Base-by-base conservation (phyloP, 2,113 vertebrate species). In the Heterocephalus glaber region DNA sequence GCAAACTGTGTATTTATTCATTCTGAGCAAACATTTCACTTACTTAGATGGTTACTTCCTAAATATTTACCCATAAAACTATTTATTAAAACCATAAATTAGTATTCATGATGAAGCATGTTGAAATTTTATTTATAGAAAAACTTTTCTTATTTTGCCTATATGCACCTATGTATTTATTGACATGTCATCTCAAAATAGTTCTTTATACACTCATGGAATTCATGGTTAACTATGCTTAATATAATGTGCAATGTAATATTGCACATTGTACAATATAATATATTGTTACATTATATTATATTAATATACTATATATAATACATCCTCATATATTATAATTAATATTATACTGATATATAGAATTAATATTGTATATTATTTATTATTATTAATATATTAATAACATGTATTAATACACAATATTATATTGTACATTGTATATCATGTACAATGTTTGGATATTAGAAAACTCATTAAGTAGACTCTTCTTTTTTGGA, bases 51-150 rank as follows among this genome's bases (percentile, higher is more conserved):
- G 3, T 52, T 58, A 38, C 19, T 84, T 89, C 72, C 24, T 82
- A n/a, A 88, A 52, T 14, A 87, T 41, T 8, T 56, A 54, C 3
- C 17, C 47, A 56, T 38, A 74, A 79, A 87, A 61, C 0, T 72
- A 77, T 16, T 81, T 19, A n/a, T 7, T 93, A 54, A 92, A 90
- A 44, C 2, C 41, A 76, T 38, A 81, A 49, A 54, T 22, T 84
- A 58, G 12, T 56, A 19, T 76, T 56, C 6, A 33, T 77, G 54
- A 58, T 41, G n/a, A 10, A 20, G 0, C 41, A 3, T 22, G 44
- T 38, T 80, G 8, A 89, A 61, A 47, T 7, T 77, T 90, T 89
- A 63, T 63, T 94, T 38, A 93, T 3, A 88, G 6, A 93, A 92
- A 84, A 60, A 56, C 3, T 63, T 3, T 41, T 61, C 1, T 79